Conservation (phyloP, 2,888 invertebrate species). For the Drosophila anomelani region DNA sequence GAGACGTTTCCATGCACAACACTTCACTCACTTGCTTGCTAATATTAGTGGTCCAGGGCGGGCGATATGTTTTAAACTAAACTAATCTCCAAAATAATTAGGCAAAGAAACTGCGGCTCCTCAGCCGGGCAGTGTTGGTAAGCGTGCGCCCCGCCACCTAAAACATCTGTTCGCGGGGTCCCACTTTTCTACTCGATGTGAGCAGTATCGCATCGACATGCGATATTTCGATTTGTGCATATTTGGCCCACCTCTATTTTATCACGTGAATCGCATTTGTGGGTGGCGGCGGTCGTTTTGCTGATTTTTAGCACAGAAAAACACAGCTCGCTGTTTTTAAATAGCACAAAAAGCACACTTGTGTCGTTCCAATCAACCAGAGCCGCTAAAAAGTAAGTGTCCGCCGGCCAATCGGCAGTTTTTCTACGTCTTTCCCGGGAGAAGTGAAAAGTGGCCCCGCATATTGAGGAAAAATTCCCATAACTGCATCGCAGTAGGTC, state of each 20-base stretch:
- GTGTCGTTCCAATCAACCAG: slow-evolving; percentile 42
- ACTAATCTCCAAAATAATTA: slow-evolving; percentile 33
- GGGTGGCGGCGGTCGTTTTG: slow-evolving; percentile 78
- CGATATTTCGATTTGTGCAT: no score
- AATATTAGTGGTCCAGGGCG: slow-evolving; percentile 33
- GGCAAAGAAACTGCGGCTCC: slow-evolving; percentile 34
- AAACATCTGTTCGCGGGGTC: slow-evolving; percentile 12
- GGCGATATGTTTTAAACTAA: slow-evolving; percentile 39
- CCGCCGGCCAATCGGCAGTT: neutral
- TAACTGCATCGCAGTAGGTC: slow-evolving; percentile 35
- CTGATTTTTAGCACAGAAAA: slow-evolving; percentile 62
- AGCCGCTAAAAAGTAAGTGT: slow-evolving; percentile 45
- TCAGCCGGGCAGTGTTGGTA: slow-evolving; percentile 36
- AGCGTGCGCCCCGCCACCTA: neutral
- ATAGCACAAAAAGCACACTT: slow-evolving; percentile 51
- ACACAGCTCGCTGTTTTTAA: slow-evolving; percentile 47
- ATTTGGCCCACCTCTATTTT: neutral
- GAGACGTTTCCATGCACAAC: neutral
- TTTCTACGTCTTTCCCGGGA: slow-evolving; percentile 24
- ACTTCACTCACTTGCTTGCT: slow-evolving; percentile 24
- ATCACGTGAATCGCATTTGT: slow-evolving; percentile 72
- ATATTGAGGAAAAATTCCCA: slow-evolving; percentile 1
- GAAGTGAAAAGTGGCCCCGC: slow-evolving; percentile 17
- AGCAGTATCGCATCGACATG: no score
- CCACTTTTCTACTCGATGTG: no score